Evolutionary conservation across 2,797 vertebrate genomes (phyloP), one percentile per base, ranked within the genome.

Genomic region (Dromococcyx pavoninus): DNA sequence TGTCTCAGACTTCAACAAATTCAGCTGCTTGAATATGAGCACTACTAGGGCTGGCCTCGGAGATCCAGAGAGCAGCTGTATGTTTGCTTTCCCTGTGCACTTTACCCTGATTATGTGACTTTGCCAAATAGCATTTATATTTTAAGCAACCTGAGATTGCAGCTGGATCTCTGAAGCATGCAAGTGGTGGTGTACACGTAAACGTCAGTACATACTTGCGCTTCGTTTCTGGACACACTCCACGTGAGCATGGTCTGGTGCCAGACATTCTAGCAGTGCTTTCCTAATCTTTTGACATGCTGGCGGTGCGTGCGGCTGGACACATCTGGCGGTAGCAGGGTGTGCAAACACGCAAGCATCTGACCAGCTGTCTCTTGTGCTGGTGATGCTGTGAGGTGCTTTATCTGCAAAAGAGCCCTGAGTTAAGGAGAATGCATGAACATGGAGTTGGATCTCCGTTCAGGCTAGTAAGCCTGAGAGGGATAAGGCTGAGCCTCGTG

Each of bases 31-130:
- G 17, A 1, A 0, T 19, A 16, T 17, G 41, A 60, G 30, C 18
- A 17, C 27, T 11, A 23, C 37, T 18, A n/a, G 24, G 11, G 46
- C 5, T 61, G 46, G 44, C 57, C 41, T 43, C 8, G 3, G 66
- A 15, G 43, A 64, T 74, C 27, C 53, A 50, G 85, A 69, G 69
- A 69, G 35, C 43, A 30, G 30, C n/a, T 39, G 17, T 12, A 6
- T 87, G 75, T 91, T 94, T 95, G 93, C 54, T 87, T 51, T 83
- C 39, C 76, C 72, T 80, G 44, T 88, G 92, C 70, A 61, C 93
- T 93, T 95, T 92, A 35, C 72, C 87, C 92, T 66, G 19, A 30
- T 13, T 58, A 22, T 53, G 70, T 78, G 85, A 37, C 85, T 92
- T 88, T 86, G 65, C 81, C 76, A 24, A 74, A 16, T 3, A 14